phyloP scores from a whole-genome alignment of 2,888 invertebrate genomes.

The Rhorus exstirpatorius region DNA sequence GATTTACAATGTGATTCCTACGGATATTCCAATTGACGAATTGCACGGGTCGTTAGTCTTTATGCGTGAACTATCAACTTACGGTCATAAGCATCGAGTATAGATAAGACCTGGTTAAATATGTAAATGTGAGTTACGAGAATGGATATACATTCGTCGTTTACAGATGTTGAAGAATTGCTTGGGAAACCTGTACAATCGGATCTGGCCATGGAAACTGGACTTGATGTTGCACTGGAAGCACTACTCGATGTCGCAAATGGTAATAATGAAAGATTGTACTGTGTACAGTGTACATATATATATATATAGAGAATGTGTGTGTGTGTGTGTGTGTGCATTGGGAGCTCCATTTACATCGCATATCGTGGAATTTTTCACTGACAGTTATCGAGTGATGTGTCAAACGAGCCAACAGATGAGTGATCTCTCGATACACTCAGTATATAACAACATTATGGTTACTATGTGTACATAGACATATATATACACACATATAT shows the following conservation, averaged over 20 bases:
- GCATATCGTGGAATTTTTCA: constrained; percentile 45
- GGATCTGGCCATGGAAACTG: constrained; percentile 91
- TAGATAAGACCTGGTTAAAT: constrained; percentile 22
- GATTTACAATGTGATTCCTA: constrained; percentile 72
- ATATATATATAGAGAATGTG: neutral
- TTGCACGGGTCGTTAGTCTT: neutral
- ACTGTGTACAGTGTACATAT: neutral
- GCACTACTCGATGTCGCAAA: constrained; percentile 90
- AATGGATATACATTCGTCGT: constrained; percentile 63
- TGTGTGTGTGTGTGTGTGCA: neutral
- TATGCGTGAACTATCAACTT: neutral
- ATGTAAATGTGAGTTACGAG: constrained; percentile 3
- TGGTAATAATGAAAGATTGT: constrained; percentile 86
- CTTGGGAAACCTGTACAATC: constrained; percentile 93
- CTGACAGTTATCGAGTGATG: constrained; percentile 62
- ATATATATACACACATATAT: neutral
- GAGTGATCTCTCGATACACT: constrained; percentile 51
- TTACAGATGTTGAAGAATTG: constrained; percentile 90
- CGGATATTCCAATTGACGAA: constrained; percentile 52
- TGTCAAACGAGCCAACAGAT: constrained; percentile 50
- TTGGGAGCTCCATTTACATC: constrained; percentile 21
- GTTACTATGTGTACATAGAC: constrained; percentile 2
- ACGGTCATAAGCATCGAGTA: neutral
- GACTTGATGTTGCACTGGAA: constrained; percentile 91
- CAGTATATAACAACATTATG: constrained; percentile 2